phyloP scores from a whole-genome alignment of 2,888 invertebrate species.

The Caradrina clavipalpis region DNA sequence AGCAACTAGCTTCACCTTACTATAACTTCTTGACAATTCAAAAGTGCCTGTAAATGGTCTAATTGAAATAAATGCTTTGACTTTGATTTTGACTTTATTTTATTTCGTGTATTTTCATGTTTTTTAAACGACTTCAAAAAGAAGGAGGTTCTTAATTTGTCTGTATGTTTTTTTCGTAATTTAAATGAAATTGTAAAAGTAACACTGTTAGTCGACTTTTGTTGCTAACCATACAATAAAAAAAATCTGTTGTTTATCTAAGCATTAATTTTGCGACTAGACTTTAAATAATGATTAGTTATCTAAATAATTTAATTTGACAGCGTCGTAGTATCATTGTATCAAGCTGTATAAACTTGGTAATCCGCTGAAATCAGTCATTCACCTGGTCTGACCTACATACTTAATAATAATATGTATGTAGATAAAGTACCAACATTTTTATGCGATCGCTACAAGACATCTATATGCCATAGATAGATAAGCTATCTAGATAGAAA shows the following conservation, averaged over 20 bases:
- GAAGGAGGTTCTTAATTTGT: too few relatives aligned
- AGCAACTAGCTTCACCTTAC: too few relatives aligned
- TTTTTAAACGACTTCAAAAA: too few relatives aligned
- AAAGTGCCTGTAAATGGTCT: too few relatives aligned
- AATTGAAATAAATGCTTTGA: too few relatives aligned
- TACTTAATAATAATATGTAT: slow-evolving; percentile 21
- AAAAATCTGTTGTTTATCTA: background rate
- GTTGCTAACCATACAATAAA: too few relatives aligned
- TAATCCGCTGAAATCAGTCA: slow-evolving; percentile 37
- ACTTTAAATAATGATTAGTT: slow-evolving; percentile 32
- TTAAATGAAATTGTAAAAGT: too few relatives aligned
- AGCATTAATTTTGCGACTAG: background rate
- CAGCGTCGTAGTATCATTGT: slow-evolving; percentile 1
- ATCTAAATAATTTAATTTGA: slow-evolving; percentile 32
- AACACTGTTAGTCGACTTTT: too few relatives aligned
- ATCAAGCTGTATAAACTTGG: slow-evolving; percentile 21
- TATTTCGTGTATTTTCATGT: too few relatives aligned
- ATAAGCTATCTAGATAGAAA: background rate
- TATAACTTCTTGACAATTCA: too few relatives aligned
- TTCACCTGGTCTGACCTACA: slow-evolving; percentile 46
- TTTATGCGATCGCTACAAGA: slow-evolving; percentile 5
- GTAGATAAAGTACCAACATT: slow-evolving; percentile 23
- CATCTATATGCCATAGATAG: slow-evolving; percentile 18
- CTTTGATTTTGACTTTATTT: too few relatives aligned
- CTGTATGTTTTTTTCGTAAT: too few relatives aligned